Base-by-base conservation (phyloP, 2,113 vertebrate species). In the Sakesphorus luctuosus region DNA sequence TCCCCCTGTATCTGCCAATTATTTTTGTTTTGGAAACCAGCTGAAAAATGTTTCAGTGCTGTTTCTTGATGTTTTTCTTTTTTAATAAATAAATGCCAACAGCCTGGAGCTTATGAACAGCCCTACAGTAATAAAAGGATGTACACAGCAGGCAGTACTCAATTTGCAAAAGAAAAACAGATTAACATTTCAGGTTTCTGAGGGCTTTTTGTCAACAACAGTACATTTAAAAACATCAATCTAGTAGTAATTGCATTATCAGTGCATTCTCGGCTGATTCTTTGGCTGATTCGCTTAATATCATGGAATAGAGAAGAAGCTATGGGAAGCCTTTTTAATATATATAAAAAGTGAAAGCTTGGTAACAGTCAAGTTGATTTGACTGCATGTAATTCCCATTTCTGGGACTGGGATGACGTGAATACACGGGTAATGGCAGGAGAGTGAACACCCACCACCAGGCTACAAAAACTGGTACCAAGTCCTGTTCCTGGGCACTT, bases 161-260 rank as follows among this genome's bases (percentile, higher is more conserved):
- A 95, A 96, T 97, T 97, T 96, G 91, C 84, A 95, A 96, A 96
- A 95, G 93, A 95, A 96, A 96, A 97, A 96, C 91, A 96, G 93
- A 96, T 96, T 95, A 96, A 96, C 91, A 91, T 96, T 96, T 94
- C 95, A 88, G 93, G 91, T 97, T 96, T 97, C 95, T 96, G 95
- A 96, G 95, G 94, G 95, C 93, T 94, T 96, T 97, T 97, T 94
- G 95, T 96, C 95, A 96, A 96, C 89, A 94, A 69, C 94, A 93
- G 89, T 92, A 92, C 77, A 93, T 95, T 97, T 95, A 25, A 89
- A 94, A 93, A 79, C 89, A 95, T 97, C 96, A 97, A 38, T 97
- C 96, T 95, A 89, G 84, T 50, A 89, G 89, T 95, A 95, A 96
- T 96, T 96, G 84, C 94, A 87, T 95, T 94, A 97, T 95, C 96